A percentile compares a stretch with the other conserved stretches of the same genome.
These are phyloP conservation scores for Oreochromis spilurus DNA, from an alignment of 2,113 vertebrate genomes.

Conservation along the genomic window DNA sequence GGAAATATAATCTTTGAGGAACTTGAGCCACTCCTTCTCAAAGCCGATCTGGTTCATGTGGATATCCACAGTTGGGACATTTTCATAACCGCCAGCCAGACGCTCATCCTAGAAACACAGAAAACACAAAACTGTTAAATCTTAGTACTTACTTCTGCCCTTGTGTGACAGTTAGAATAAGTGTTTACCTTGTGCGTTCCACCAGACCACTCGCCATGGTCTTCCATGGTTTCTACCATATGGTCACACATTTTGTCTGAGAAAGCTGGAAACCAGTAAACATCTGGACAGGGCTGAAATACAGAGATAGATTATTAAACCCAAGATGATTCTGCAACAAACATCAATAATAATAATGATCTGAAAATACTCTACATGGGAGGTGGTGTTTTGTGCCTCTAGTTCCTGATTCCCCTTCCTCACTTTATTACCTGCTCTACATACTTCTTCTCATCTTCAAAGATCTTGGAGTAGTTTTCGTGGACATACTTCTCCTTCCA, in stretches of 20 bases:
- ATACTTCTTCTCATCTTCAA: constrained; percentile 9
- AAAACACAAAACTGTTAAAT: neutral
- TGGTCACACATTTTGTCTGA: constrained; percentile 66
- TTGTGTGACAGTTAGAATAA: rapidly evolving
- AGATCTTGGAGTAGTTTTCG: constrained; percentile 57
- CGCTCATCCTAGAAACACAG: constrained; percentile 73
- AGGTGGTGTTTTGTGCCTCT: neutral
- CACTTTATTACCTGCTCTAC: constrained; percentile 47
- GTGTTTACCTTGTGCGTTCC: constrained; percentile 67
- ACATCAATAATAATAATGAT: neutral
- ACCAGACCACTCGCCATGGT: constrained; percentile 76
- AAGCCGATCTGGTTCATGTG: constrained; percentile 86
- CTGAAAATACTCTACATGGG: neutral
- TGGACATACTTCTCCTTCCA: constrained; percentile 64
- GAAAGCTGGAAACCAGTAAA: constrained; percentile 65
- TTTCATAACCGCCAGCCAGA: constrained; percentile 83
- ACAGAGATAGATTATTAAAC: neutral
- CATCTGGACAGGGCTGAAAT: constrained; percentile 60
- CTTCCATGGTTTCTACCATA: constrained; percentile 79
- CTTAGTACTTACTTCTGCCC: neutral
- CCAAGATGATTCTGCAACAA: neutral
- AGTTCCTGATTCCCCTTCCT: rapidly evolving
- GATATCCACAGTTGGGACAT: constrained; percentile 85
- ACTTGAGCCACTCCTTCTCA: constrained; percentile 87
- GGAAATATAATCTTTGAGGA: constrained; percentile 78